Percentiles rank a stretch among this genome's conserved stretches.
Conservation (phyloP, 1,140 invertebrate species). For the Ylistrum balloti region DNA sequence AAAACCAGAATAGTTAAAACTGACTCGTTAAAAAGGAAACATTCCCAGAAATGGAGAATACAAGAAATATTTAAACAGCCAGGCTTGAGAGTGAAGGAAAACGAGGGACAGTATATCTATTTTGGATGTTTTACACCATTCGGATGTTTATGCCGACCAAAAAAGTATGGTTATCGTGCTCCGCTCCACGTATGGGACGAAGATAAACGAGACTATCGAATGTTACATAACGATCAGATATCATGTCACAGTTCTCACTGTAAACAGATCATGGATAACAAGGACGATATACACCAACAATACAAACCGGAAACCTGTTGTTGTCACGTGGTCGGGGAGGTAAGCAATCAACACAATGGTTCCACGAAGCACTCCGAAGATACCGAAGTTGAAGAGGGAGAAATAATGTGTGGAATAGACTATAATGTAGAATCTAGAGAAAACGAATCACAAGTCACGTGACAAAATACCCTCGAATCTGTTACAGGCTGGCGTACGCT, state of each 20-base stretch:
- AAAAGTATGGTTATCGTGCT: constrained; percentile 60
- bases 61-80: constrained; percentile 60
- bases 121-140: constrained; percentile 61
- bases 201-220: not conserved
- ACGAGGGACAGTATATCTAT: constrained; percentile 36
- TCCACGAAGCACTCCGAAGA: not conserved
- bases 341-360: not conserved
- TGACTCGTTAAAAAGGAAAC: constrained; percentile 42
- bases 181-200: constrained; percentile 54
- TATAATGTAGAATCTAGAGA: not conserved
- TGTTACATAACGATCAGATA: constrained; percentile 26
- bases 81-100: constrained; percentile 42
- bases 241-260: constrained; percentile 12
- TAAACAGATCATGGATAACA: not conserved
- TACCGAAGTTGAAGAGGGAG: not conserved
- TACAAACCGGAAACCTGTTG: constrained; percentile 22
- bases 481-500: no score
- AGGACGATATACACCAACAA: constrained; percentile 15
- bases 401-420: not conserved
- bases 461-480: no score
- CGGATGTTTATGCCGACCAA: constrained; percentile 54
- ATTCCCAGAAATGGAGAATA: constrained; percentile 51
- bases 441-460: no score
- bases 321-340: not conserved
- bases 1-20: constrained; percentile 47